Base-by-base conservation (phyloP, 53 echinoderm and acorn worm genomes). In the Stichopus horrens region DNA sequence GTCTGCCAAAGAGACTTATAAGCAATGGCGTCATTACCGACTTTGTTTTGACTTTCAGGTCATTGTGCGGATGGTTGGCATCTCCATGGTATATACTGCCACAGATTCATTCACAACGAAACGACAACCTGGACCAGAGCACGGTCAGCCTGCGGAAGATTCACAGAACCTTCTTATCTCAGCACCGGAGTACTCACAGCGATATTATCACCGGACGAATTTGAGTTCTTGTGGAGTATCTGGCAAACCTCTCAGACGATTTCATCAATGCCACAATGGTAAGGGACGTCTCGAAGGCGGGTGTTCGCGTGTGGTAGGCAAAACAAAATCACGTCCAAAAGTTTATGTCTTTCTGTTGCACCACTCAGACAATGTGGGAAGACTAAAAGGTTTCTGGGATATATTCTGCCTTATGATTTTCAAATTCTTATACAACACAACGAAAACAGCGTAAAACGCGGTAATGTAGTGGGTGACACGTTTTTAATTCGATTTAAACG, bases 51-150 rank as follows among this genome's bases (percentile, higher is more conserved):
- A 9, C 13, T 4, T 60, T 20, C 23, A 83, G 83, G 83, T 20
- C 59, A 21, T 21, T 83, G 83, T 37, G 83, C 57, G 20, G 83
- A 83, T 9, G 83, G 59, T 23, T 83, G 83, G 83, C 23, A 83
- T 83, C 21, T 83, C 16, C 52, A 58, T 11, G 83, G 59, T 23
- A 83, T 83, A 16, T 60, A 83, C 18, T 83, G 83, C 37, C 58
- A 58, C 51, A 57, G 83, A 58, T 83, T 83, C 22, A 57, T 83
- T 54, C 59, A 58, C 83, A 63, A 63, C 37, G 60, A 83, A 20
- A 59, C 83, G 83, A 18, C 19, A 5, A 22, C 14, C 0, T 83
- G 83, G 83, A 59, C 83, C 4, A 37, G 14, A 0, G 83, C 83
- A 5, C 54, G 83, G 83, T 16, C 65, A 23, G 57, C 83, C 52